Evolutionary conservation across 2,888 invertebrate species (phyloP).

Genomic region (Nephrotoma guestfalica): DNA sequence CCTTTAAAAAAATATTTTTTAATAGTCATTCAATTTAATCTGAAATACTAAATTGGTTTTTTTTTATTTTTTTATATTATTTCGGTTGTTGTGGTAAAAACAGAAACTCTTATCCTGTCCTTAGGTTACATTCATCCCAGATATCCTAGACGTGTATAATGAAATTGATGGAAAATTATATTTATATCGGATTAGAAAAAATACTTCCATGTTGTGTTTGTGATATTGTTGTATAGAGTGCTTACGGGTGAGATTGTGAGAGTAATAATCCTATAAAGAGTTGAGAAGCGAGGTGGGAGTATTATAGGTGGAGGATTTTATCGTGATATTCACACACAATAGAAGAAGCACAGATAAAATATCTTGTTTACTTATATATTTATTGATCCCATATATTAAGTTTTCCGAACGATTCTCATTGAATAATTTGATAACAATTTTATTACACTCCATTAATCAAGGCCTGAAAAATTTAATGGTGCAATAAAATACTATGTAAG

Average conservation of each 20-base stretch:
- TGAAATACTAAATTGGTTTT: background rate
- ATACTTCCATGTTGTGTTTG: background rate
- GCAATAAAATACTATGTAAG: background rate
- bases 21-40: background rate
- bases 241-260: background rate
- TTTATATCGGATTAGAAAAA: background rate
- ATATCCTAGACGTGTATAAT: background rate
- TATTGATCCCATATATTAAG: background rate
- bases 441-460: too few relatives aligned
- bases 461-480: background rate
- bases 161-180: background rate
- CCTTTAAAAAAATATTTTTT: background rate
- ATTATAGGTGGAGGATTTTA: background rate
- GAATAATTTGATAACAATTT: background rate
- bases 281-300: background rate
- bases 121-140: background rate
- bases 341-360: background rate
- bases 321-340: background rate
- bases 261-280: background rate
- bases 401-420: background rate
- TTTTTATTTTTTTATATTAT: background rate
- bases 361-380: background rate
- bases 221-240: background rate
- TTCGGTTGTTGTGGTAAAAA: background rate
- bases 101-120: background rate